These are phyloP conservation scores for Brachionus asplanchnoidis DNA, from an alignment of 1,140 invertebrate species.

Conservation along the genomic window DNA sequence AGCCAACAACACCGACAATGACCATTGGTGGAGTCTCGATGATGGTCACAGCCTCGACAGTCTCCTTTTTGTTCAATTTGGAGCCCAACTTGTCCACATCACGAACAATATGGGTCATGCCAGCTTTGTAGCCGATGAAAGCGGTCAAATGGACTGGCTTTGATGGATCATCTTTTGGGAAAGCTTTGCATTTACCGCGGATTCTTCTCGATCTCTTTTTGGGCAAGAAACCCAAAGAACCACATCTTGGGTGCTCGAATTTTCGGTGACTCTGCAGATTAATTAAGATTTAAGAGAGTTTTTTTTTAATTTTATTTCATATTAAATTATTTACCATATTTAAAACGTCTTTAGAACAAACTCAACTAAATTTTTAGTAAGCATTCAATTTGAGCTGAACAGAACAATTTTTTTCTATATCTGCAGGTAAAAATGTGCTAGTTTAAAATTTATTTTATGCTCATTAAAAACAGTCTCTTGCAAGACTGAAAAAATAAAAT, in stretches of 20 bases:
- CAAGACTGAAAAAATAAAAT: neutral
- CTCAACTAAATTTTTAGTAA: neutral
- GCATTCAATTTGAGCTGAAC: neutral
- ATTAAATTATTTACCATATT: slow-evolving; percentile 22
- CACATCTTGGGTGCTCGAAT: slow-evolving; percentile 97
- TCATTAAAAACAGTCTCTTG: neutral
- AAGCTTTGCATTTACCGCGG: slow-evolving; percentile 98
- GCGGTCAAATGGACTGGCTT: slow-evolving; percentile 97
- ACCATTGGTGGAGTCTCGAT: slow-evolving; percentile 97
- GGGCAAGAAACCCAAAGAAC: slow-evolving; percentile 98
- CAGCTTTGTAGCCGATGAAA: slow-evolving; percentile 96
- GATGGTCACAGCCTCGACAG: slow-evolving; percentile 96
- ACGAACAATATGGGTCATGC: slow-evolving; percentile 98
- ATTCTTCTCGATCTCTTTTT: slow-evolving; percentile 90
- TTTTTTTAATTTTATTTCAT: neutral
- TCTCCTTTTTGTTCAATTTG: slow-evolving; percentile 99
- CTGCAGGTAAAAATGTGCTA: slow-evolving; percentile 24
- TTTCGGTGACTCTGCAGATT: slow-evolving; percentile 72
- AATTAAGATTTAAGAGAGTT: slow-evolving; percentile 20
- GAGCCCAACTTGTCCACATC: slow-evolving; percentile 98
- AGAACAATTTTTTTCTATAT: neutral
- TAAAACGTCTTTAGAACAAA: neutral
- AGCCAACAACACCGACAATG: slow-evolving; percentile 92
- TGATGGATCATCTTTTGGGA: slow-evolving; percentile 93
- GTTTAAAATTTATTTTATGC: neutral